Conservation (phyloP, 1,140 invertebrate genomes). For the Thrips palmi region DNA sequence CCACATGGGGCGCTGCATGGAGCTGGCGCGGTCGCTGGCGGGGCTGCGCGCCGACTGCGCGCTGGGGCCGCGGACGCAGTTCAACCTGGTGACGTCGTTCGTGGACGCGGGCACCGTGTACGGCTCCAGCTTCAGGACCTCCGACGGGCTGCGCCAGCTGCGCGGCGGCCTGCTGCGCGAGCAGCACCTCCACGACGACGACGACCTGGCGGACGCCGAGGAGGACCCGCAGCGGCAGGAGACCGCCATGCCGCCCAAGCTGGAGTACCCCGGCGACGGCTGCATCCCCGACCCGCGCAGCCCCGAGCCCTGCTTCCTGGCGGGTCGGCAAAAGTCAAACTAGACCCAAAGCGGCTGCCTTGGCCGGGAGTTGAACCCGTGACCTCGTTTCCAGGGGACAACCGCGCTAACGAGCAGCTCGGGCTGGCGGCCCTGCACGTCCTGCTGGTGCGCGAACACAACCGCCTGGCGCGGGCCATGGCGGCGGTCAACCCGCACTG, state of each 20-base stretch:
- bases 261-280: conserved; percentile 28
- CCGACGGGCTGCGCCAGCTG: conserved; percentile 26
- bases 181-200: conserved; percentile 23
- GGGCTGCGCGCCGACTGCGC: too few relatives aligned
- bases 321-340: conserved; percentile 19
- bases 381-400: conserved; percentile 15
- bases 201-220: too few relatives aligned
- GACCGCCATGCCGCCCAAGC: conserved; percentile 29
- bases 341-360: background rate
- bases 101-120: conserved; percentile 34
- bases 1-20: too few relatives aligned
- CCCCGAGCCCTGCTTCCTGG: conserved; percentile 32
- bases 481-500: conserved; percentile 66
- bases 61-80: too few relatives aligned
- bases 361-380: background rate
- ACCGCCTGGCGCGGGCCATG: conserved; percentile 58
- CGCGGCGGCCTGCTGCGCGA: conserved; percentile 26
- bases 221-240: too few relatives aligned
- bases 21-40: too few relatives aligned
- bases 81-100: conserved; percentile 28
- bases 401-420: conserved; percentile 35
- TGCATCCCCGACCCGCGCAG: conserved; percentile 26
- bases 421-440: conserved; percentile 30
- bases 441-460: conserved; percentile 53
- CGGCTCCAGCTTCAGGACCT: conserved; percentile 25